These are phyloP conservation scores for Chelidonichthys spinosus DNA, from an alignment of 2,797 vertebrate species.

Conservation along the genomic window DNA sequence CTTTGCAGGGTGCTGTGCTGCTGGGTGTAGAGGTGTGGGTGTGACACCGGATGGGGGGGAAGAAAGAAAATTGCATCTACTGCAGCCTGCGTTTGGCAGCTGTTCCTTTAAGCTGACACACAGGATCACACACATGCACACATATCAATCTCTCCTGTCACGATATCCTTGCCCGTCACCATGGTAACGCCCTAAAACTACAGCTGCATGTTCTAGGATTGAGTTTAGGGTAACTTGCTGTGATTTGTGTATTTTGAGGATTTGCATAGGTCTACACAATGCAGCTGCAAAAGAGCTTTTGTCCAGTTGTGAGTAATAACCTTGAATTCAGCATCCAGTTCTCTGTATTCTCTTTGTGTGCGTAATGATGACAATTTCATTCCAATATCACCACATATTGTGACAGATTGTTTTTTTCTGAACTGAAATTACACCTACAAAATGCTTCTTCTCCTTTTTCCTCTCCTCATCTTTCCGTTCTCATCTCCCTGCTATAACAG, in stretches of 20 bases:
- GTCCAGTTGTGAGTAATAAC: slow-evolving; percentile 19
- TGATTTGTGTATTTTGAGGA: slow-evolving; percentile 34
- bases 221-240: slow-evolving; percentile 58
- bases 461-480: background rate
- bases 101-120: slow-evolving; percentile 65
- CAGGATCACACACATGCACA: slow-evolving; percentile 25
- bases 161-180: slow-evolving; percentile 71
- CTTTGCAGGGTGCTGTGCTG: slow-evolving; percentile 21
- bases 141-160: slow-evolving; percentile 69
- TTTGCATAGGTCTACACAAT: background rate
- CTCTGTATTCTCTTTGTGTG: background rate
- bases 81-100: slow-evolving; percentile 59
- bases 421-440: background rate
- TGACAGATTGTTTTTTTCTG: slow-evolving; percentile 7
- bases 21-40: slow-evolving; percentile 49
- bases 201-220: slow-evolving; percentile 67
- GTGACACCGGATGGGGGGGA: slow-evolving; percentile 44
- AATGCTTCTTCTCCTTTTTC: background rate
- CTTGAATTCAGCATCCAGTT: slow-evolving; percentile 18
- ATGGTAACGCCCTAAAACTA: slow-evolving; percentile 81
- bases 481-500: background rate
- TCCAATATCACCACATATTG: slow-evolving; percentile 12
- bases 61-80: slow-evolving; percentile 6
- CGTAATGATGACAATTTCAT: slow-evolving; percentile 31
- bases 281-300: slow-evolving; percentile 17